A percentile compares a stretch with the other conserved stretches of the same genome.
phyloP scores from a whole-genome alignment of 2,797 vertebrate species.

The Danio choprae region DNA sequence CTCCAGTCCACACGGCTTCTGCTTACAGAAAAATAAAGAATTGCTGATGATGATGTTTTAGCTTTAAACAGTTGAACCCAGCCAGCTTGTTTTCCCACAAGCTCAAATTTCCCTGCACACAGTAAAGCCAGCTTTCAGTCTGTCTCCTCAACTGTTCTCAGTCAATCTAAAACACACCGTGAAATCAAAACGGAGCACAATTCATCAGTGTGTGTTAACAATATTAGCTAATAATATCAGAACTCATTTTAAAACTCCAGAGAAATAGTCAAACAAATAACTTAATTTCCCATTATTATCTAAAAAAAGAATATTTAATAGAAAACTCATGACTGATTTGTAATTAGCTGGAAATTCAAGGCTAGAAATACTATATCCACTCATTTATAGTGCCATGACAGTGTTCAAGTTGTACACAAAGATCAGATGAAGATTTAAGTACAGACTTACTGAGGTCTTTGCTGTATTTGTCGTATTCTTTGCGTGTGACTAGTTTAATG shows the following conservation, averaged over 20 bases:
- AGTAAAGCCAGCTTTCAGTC: slow-evolving; percentile 2
- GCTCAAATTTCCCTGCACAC: slow-evolving; percentile 36
- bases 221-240: no score
- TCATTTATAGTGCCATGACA: background rate
- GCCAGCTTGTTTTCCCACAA: slow-evolving; percentile 46
- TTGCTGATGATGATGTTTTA: slow-evolving; percentile 47
- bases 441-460: slow-evolving; percentile 84
- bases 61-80: slow-evolving; percentile 55
- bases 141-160: background rate
- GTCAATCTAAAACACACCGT: background rate
- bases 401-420: background rate
- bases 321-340: background rate
- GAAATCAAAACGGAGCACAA: background rate
- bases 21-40: slow-evolving; percentile 41
- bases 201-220: background rate
- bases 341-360: background rate
- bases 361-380: background rate
- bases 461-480: slow-evolving; percentile 84
- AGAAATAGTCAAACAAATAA: background rate
- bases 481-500: slow-evolving; percentile 78
- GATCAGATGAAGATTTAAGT: background rate
- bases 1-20: background rate
- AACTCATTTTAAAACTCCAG: background rate
- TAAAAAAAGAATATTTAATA: slow-evolving; percentile 1
- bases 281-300: no score